These are phyloP conservation scores for Sebastes wilsoni DNA, from an alignment of 2,797 vertebrate genomes.

Conservation along the genomic window DNA sequence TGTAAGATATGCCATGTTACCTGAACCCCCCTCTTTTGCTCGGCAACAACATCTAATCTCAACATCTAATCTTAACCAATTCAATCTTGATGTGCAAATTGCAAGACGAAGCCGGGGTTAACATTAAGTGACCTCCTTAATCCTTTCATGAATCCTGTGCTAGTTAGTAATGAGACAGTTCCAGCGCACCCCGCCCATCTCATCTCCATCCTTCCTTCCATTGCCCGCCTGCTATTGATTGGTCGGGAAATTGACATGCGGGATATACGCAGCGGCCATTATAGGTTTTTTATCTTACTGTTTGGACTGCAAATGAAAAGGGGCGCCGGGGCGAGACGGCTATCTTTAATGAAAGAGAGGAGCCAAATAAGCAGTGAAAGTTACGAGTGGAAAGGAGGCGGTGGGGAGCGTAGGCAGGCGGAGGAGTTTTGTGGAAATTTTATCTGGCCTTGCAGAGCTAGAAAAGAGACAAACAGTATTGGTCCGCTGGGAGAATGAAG, in stretches of 20 bases:
- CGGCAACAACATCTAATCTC: constrained; percentile 21
- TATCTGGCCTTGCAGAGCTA: constrained; percentile 23
- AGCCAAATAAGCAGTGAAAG: constrained; percentile 70
- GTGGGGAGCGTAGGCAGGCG: constrained; percentile 12
- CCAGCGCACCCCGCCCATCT: constrained; percentile 67
- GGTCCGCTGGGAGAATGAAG: constrained; percentile 19
- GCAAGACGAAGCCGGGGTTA: constrained; percentile 65
- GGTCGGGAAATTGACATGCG: constrained; percentile 81
- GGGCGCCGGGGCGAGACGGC: constrained; percentile 64
- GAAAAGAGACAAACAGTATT: constrained; percentile 14
- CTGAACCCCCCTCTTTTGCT: constrained; percentile 6
- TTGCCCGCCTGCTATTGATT: constrained; percentile 80
- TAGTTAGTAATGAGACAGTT: constrained; percentile 78
- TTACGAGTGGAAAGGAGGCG: constrained; percentile 41
- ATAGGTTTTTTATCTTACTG: constrained; percentile 81
- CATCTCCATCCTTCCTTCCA: constrained; percentile 64
- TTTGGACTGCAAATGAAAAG: constrained; percentile 83
- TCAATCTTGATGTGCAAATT: constrained; percentile 69
- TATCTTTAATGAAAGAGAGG: constrained; percentile 72
- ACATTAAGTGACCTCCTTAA: constrained; percentile 74
- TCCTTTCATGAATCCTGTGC: constrained; percentile 71
- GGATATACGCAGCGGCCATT: constrained; percentile 72
- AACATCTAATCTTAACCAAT: constrained; percentile 58
- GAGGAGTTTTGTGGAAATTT: constrained; percentile 46
- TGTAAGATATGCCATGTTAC: not conserved